phyloP scores from a whole-genome alignment of 2,888 invertebrate genomes.

The Perithous albicinctus region DNA sequence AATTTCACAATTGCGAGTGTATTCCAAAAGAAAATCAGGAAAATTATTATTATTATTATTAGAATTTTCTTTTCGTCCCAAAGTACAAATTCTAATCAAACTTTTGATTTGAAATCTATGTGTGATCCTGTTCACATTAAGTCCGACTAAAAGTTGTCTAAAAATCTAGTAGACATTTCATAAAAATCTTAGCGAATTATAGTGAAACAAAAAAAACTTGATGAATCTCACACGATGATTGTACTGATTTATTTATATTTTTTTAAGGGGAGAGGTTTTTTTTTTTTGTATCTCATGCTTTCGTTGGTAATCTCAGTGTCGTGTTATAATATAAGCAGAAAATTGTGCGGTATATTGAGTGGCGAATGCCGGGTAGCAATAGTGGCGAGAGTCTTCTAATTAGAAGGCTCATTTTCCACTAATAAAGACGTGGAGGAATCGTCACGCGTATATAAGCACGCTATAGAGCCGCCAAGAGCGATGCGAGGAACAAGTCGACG shows the following conservation, averaged over 20 bases:
- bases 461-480: background rate
- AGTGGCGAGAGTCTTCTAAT: slow-evolving; percentile 30
- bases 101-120: no score
- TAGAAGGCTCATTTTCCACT: slow-evolving; percentile 55
- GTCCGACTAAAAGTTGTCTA: no score
- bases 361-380: background rate
- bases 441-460: slow-evolving; percentile 44
- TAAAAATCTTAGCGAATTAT: no score
- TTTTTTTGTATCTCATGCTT: background rate
- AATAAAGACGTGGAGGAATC: slow-evolving; percentile 67
- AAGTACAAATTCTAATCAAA: no score
- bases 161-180: no score
- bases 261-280: background rate
- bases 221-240: no score
- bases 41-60: no score
- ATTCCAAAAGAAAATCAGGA: no score
- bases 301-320: background rate
- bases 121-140: no score
- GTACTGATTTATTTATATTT: no score
- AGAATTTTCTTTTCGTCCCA: no score
- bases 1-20: no score
- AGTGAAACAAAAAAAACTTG: background rate
- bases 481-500: slow-evolving; percentile 36
- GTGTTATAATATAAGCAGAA: background rate
- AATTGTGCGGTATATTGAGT: background rate